These are phyloP conservation scores for Himalopsyche kuldschensis DNA, from an alignment of 2,888 invertebrate genomes.

Conservation along the genomic window DNA sequence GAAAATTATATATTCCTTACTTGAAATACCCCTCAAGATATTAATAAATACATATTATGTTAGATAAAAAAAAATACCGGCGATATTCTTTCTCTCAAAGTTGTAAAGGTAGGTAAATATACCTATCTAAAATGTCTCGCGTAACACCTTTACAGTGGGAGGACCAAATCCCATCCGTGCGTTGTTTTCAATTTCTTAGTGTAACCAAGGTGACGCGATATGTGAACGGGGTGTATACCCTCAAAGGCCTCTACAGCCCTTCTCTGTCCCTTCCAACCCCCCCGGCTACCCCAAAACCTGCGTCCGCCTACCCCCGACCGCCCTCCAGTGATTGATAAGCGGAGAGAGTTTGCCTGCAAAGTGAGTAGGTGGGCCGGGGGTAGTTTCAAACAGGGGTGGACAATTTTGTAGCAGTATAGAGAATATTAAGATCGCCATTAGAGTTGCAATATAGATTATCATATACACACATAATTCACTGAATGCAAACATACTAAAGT, in stretches of 20 bases:
- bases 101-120: neutral
- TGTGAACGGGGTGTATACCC: slow-evolving; percentile 23
- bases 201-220: slow-evolving; percentile 32
- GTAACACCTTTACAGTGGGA: neutral
- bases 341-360: neutral
- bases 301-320: slow-evolving; percentile 7
- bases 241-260: neutral
- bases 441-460: no score
- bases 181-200: slow-evolving; percentile 32
- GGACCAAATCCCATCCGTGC: slow-evolving; percentile 5
- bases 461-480: no score
- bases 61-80: no score
- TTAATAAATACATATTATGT: no score
- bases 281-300: slow-evolving; percentile 1
- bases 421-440: neutral
- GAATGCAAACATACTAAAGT: no score
- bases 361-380: neutral
- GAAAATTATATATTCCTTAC: no score
- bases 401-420: neutral
- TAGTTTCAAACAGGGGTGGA: neutral
- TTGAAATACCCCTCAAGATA: no score
- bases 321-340: slow-evolving; percentile 39
- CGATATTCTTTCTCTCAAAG: no score
- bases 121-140: neutral
- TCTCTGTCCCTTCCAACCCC: slow-evolving; percentile 11